These are phyloP conservation scores for Coenobita brevimanus DNA, from an alignment of 1,140 invertebrate genomes.

Conservation along the genomic window DNA sequence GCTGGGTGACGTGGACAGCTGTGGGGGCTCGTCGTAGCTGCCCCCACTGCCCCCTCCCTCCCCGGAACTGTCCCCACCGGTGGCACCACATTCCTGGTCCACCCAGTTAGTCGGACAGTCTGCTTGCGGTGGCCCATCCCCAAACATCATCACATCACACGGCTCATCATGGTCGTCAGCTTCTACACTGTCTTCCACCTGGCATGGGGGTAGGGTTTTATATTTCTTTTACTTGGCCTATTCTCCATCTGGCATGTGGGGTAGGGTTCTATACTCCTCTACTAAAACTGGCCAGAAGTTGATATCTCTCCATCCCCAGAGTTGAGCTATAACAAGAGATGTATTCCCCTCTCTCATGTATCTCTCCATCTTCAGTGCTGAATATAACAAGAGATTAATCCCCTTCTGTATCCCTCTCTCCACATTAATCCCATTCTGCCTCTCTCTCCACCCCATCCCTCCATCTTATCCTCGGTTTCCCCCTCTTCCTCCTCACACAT, in stretches of 20 bases:
- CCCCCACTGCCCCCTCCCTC: conserved; percentile 22
- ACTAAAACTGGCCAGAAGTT: no score
- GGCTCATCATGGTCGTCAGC: conserved; percentile 35
- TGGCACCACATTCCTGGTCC: conserved; percentile 13
- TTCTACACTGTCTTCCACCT: conserved; percentile 51
- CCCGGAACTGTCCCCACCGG: conserved; percentile 33
- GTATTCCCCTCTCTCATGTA: no score
- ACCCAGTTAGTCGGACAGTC: conserved; percentile 31
- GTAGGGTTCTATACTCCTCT: no score
- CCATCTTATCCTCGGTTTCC: no score
- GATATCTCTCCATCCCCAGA: no score
- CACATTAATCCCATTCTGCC: neutral
- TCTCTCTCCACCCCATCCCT: neutral
- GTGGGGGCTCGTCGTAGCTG: conserved; percentile 52
- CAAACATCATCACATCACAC: conserved; percentile 34
- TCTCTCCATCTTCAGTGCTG: no score
- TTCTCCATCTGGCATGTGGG: no score
- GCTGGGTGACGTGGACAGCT: conserved; percentile 56
- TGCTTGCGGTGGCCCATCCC: conserved; percentile 34
- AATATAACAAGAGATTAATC: no score
- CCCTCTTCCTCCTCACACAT: no score
- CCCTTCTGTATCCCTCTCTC: neutral
- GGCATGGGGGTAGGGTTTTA: no score
- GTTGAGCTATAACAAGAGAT: no score
- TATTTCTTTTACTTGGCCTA: no score